Evolutionary conservation across 2,797 vertebrate species (phyloP).

Genomic region (Eleutherodactylus coqui): DNA sequence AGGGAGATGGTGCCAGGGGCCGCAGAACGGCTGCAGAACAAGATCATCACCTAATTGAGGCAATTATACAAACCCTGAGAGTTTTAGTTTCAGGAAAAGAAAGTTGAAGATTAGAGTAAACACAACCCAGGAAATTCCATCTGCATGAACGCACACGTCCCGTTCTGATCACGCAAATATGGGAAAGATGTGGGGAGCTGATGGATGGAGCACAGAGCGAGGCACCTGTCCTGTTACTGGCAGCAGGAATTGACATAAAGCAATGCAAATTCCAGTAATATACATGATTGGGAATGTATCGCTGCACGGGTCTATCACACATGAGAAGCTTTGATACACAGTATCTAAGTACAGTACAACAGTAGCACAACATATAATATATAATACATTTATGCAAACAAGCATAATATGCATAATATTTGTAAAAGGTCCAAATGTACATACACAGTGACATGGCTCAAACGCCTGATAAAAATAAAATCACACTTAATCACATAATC

Average conservation of each 20-base stretch:
- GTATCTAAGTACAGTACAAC: not conserved
- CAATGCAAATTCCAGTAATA: too few species aligned
- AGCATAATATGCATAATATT: too few species aligned
- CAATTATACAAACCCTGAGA: constrained; percentile 33
- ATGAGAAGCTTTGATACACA: not conserved
- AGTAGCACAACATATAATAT: not conserved
- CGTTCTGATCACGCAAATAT: not conserved
- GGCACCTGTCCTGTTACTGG: constrained; percentile 39
- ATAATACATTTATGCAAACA: too few species aligned
- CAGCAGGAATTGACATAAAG: too few species aligned
- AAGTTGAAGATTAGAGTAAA: constrained; percentile 26
- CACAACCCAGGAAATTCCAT: constrained; percentile 47
- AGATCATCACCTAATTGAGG: constrained; percentile 22
- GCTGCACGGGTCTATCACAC: not conserved
- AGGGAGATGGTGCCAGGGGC: not conserved
- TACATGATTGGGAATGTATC: too few species aligned
- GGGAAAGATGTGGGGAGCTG: not conserved
- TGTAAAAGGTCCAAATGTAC: too few species aligned
- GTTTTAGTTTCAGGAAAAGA: constrained; percentile 8
- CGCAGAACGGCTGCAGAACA: too few species aligned
- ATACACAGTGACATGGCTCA: too few species aligned
- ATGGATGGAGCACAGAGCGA: not conserved
- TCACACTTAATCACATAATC: too few species aligned
- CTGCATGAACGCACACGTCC: constrained; percentile 29
- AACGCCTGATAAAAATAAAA: too few species aligned